Evolutionary conservation across 1,140 invertebrate genomes (phyloP), one percentile per base, ranked within the genome.

Genomic region (Zaprionus camerounensis): DNA sequence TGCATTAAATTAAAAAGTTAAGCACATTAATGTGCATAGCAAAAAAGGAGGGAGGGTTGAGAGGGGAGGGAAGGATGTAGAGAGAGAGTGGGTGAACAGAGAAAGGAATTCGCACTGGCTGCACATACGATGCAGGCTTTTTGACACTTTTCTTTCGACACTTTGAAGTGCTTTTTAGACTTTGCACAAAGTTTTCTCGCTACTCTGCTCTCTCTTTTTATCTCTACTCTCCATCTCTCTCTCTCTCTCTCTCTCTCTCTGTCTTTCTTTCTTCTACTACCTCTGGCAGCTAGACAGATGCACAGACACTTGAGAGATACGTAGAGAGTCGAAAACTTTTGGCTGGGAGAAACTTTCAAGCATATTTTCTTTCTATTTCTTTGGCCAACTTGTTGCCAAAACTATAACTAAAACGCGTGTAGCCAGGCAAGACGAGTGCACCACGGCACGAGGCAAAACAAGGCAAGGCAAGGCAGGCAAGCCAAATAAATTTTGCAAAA

Each of bases 101-200:
- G 17, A 51, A 51, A 51, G 46, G 46, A 51, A 51, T 51, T 51
- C 66, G 70, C 41, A 46, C 67, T 62, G 20, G 34, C 59, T 77
- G 67, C 66, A 62, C 59, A 38, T 24, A 20, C 56, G 56, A 38
- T 26, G 53, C 70, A 71, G 78, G 78, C 75, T 88, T 83, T 88
- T 88, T 88, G 84, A 81, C 85, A 88, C 85, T 88, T 79, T 90
- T 81, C 78, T 90, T 90, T 88, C 85, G 85, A 90, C 85, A 90
- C 85, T 90, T 85, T 77, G 79, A 90, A 90, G 85, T 90, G 73
- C 79, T 82, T 81, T 46, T 81, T 58, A 53, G 56, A 72, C 57
- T 71, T 68, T 71, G 44, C 28, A 24, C 28, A 79, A 87, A 56
- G 58, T 82, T 83, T 64, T 36, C 17, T n/a, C 34, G 34, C 12